Base-by-base conservation (phyloP, 2,888 invertebrate species). In the Fabriciana adippe region DNA sequence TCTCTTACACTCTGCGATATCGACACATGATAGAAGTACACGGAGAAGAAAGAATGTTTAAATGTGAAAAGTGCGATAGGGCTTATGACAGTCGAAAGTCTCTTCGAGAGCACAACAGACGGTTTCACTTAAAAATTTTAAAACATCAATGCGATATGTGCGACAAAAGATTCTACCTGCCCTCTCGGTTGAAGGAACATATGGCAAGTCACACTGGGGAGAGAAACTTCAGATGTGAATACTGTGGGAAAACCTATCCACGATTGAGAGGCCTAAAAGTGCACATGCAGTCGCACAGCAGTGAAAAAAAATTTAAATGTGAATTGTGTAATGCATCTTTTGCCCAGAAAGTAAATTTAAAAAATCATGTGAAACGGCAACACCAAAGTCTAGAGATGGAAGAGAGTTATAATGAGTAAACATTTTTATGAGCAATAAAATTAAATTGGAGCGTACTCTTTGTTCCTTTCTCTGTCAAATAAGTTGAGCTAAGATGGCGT, bases 331-430 rank as follows among this genome's bases (percentile, higher is more conserved):
- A 83, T 15, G 90, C 93, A 0, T 87, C 93, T 0, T 94, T 94
- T 72, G 93, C 93, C 0, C 94, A 94, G 48, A 93, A 93, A 72
- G 88, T 93, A 6, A 93, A 93, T 73, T 80, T 94, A 69, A 94
- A 93, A 77, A 92, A 92, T 71, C 94, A 94, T 74, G 87, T 94
- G 78, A 94, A 93, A 64, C 81, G 85, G 15, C 87, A 88, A 21
- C 90, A 90, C 71, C 87, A 86, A 68, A 80, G 75, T 31, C 71
- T 83, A 60, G 85, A 83, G 13, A 45, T 84, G 54, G 77, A 76
- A 8, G 76, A 76, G 35, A 69, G 67, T 65, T 76, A 71, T 53
- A 73, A 73, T 53, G 74, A 73, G 53, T 72, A 66, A 15, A 14
- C 6, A 5, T 50, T 45, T 41, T 26, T 48, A 48, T 45, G 47